Conservation (phyloP, 2,113 vertebrate genomes). For the Formicarius rufipectus region DNA sequence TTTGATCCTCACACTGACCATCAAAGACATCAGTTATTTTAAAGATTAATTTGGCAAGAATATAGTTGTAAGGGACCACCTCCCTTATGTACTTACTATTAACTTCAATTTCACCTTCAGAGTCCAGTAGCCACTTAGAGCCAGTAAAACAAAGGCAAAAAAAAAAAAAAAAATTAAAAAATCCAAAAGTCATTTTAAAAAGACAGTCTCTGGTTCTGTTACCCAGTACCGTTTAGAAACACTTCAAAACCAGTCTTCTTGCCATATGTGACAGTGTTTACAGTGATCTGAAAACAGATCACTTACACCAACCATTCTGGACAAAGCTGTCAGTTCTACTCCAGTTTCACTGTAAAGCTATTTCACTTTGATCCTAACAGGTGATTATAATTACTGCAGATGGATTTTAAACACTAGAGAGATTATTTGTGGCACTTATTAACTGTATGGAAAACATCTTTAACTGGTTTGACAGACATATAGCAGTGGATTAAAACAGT, state of each 20-base stretch:
- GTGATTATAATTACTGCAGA: not conserved
- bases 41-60: not conserved
- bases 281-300: too few species aligned
- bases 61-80: not conserved
- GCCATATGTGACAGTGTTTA: not conserved
- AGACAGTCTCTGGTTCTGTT: not conserved
- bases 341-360: not conserved
- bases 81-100: not conserved
- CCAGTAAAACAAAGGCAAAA: not conserved
- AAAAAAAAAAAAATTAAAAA: not conserved
- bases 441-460: not conserved
- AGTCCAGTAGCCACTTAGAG: not conserved
- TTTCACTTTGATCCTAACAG: not conserved
- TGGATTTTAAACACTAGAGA: not conserved
- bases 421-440: not conserved
- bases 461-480: not conserved
- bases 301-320: fast-evolving
- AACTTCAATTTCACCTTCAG: not conserved
- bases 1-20: not conserved
- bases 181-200: not conserved
- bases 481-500: not conserved
- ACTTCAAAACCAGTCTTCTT: not conserved
- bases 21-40: not conserved
- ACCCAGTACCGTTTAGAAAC: not conserved
- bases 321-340: not conserved